phyloP scores from a whole-genome alignment of 2,888 invertebrate genomes.

The Hedychridium roseum region DNA sequence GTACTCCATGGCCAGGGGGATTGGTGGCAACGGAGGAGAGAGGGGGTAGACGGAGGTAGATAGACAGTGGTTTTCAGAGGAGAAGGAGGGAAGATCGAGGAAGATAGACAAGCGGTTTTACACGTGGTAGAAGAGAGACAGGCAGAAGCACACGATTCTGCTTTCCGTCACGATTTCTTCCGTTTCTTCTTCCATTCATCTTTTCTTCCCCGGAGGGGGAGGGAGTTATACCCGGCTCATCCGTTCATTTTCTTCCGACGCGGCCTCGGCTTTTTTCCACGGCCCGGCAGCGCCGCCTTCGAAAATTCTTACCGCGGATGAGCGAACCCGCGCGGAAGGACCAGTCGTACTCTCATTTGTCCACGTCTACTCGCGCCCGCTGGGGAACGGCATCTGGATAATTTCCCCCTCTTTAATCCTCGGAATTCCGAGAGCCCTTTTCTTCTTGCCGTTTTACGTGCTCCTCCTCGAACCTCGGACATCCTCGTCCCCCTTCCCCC shows the following conservation, averaged over 20 bases:
- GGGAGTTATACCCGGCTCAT: too few relatives aligned
- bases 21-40: too few relatives aligned
- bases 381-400: conserved; percentile 46
- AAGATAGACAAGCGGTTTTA: conserved; percentile 14
- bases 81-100: conserved; percentile 2
- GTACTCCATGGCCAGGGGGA: too few relatives aligned
- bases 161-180: conserved; percentile 28
- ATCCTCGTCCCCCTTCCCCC: too few relatives aligned
- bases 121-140: too few relatives aligned
- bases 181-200: conserved; percentile 29
- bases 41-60: conserved; percentile 10
- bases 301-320: conserved; percentile 24
- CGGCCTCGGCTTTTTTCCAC: conserved; percentile 7
- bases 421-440: conserved; percentile 16
- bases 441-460: conserved; percentile 13
- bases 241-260: conserved; percentile 1
- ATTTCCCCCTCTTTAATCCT: conserved; percentile 47
- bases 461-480: too few relatives aligned
- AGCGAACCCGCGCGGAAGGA: conserved; percentile 9
- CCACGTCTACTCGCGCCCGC: conserved; percentile 43
- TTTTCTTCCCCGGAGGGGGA: conserved; percentile 13
- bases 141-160: conserved; percentile 4
- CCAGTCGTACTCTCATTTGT: conserved; percentile 48
- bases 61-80: conserved; percentile 4
- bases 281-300: conserved; percentile 15